Base-by-base conservation (phyloP, 2,888 invertebrate genomes). In the Drosophila greeni region DNA sequence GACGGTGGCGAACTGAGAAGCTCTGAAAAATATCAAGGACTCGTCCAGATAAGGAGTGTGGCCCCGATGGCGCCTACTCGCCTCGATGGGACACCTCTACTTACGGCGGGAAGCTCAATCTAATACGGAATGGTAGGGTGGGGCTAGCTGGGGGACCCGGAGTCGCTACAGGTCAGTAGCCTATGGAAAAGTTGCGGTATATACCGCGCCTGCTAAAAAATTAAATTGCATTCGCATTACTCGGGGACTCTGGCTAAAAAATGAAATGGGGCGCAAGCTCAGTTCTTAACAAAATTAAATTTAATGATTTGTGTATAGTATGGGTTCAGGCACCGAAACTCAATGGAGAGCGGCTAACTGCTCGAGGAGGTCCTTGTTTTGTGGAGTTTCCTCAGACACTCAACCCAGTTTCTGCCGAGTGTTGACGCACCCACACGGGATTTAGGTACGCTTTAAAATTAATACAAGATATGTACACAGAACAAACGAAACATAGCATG, bases 1-100 rank as follows among this genome's bases (percentile, higher is more conserved):
- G 88, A 96, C 95, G 70, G 95, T 95, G 67, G 95, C 95, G 88
- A 95, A 96, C 89, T 95, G 94, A 89, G 95, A 95, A 86, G 93
- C 92, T 91, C 95, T 95, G 93, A 62, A 82, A 86, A 73, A 66
- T 76, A 52, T 57, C 43, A 65, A 54, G 70, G 56, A 67, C 65
- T 54, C 71, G 70, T 64, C 74, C 56, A 34, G 55, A 58, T 57
- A 16, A 37, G 24, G 51, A 33, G 39, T 16, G 18, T 20, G 31
- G 33, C 34, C 45, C 29, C 11, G 34, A 16, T 34, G 34, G 12
- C 29, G 20, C 31, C 36, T 7, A 26, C 1, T 12, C 16, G n/a
- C 8, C 16, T 5, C 20, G 12, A n/a, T 20, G 16, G 43, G 36
- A 36, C 24, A 26, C 24, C 48, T 55, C 52, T 56, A 64, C 65